A percentile compares a stretch with the other conserved stretches of the same genome.
phyloP scores from a whole-genome alignment of 2,888 invertebrate species.

The Thalpophila matura region DNA sequence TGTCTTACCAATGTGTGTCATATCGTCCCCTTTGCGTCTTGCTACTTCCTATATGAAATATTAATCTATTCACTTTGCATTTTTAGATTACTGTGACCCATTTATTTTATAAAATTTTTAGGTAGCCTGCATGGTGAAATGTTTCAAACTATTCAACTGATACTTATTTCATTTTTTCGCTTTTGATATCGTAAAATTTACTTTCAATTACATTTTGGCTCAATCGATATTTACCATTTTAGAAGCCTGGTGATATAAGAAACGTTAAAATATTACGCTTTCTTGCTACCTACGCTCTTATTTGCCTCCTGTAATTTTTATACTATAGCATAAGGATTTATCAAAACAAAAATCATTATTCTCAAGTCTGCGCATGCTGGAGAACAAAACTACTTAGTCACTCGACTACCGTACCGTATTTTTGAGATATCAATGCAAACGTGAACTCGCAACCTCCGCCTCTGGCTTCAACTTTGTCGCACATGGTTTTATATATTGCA shows the following conservation, averaged over 20 bases:
- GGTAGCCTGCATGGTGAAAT: slow-evolving; percentile 67
- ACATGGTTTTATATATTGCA: slow-evolving; percentile 79
- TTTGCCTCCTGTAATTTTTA: slow-evolving; percentile 75
- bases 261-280: slow-evolving; percentile 76
- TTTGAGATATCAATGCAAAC: slow-evolving; percentile 54
- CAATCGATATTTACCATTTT: slow-evolving; percentile 81
- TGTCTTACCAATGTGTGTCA: slow-evolving; percentile 76
- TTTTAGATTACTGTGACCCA: slow-evolving; percentile 56
- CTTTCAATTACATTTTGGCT: slow-evolving; percentile 88
- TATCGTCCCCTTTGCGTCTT: slow-evolving; percentile 70
- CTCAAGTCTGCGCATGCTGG: slow-evolving; percentile 84
- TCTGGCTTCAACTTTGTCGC: slow-evolving; percentile 85
- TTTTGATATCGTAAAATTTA: slow-evolving; percentile 69
- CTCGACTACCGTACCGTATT: slow-evolving; percentile 38
- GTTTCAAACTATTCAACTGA: slow-evolving; percentile 41
- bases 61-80: slow-evolving; percentile 62
- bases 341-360: slow-evolving; percentile 66
- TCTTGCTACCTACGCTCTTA: slow-evolving; percentile 78
- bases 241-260: slow-evolving; percentile 77
- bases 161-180: slow-evolving; percentile 62
- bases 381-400: slow-evolving; percentile 64
- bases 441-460: slow-evolving; percentile 70
- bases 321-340: slow-evolving; percentile 68
- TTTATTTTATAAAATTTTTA: slow-evolving; percentile 62
- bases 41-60: slow-evolving; percentile 65